These are phyloP conservation scores for Enchytraeus crypticus DNA, from an alignment of 2,888 invertebrate species.

Conservation along the genomic window DNA sequence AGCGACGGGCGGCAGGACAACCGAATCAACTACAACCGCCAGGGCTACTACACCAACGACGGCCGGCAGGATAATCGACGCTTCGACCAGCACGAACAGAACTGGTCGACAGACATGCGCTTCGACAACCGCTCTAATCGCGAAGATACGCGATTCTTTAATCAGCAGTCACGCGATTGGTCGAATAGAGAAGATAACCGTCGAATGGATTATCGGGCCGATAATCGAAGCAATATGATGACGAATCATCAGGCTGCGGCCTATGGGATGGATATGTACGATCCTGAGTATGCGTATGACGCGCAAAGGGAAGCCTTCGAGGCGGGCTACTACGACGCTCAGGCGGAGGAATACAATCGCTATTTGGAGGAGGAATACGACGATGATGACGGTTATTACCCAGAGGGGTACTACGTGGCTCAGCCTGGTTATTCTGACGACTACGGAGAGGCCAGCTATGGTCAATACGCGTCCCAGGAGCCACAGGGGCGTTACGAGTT, in stretches of 20 bases:
- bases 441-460: neutral
- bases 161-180: too few relatives aligned
- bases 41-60: neutral
- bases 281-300: neutral
- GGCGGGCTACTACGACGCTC: neutral
- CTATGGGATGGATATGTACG: neutral
- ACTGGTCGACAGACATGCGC: neutral
- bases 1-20: neutral
- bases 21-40: neutral
- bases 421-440: neutral
- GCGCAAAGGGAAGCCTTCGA: neutral
- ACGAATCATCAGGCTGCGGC: neutral
- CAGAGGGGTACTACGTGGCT: neutral
- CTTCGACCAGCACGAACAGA: neutral
- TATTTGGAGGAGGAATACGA: neutral
- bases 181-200: neutral
- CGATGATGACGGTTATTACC: neutral
- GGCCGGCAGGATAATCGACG: neutral
- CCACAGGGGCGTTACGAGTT: neutral
- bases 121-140: neutral
- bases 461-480: neutral
- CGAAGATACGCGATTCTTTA: too few relatives aligned
- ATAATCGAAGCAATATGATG: neutral
- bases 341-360: too few relatives aligned
- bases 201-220: neutral